These are phyloP conservation scores for Magallana nippona DNA, from an alignment of 2,888 invertebrate genomes.

Conservation along the genomic window DNA sequence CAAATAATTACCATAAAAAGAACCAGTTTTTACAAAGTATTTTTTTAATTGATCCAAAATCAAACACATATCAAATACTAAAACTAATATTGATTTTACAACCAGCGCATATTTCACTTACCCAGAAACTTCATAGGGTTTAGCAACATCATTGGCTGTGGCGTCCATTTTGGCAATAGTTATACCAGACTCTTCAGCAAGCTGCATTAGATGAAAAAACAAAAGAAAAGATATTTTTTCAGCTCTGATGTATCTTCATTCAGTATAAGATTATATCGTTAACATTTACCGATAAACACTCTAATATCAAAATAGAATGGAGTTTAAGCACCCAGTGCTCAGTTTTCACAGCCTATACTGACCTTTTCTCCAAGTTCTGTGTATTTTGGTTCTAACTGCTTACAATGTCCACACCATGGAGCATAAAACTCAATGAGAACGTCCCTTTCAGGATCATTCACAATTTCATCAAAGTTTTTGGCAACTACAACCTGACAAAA, in stretches of 20 bases:
- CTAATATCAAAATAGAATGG: too few relatives aligned
- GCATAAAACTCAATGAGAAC: slow-evolving; percentile 99
- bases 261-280: too few relatives aligned
- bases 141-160: slow-evolving; percentile 98
- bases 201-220: slow-evolving; percentile 80
- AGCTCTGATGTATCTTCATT: too few relatives aligned
- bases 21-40: neutral
- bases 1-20: neutral
- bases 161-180: slow-evolving; percentile 98
- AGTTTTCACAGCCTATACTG: slow-evolving; percentile 33
- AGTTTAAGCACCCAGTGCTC: neutral
- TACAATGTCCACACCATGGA: slow-evolving; percentile 98
- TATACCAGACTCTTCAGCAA: slow-evolving; percentile 89
- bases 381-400: slow-evolving; percentile 94
- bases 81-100: too few relatives aligned
- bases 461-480: slow-evolving; percentile 97
- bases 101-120: slow-evolving; percentile 64
- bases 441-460: slow-evolving; percentile 93
- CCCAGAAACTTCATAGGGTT: slow-evolving; percentile 93
- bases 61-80: too few relatives aligned
- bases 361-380: slow-evolving; percentile 90
- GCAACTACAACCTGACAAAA: slow-evolving; percentile 89
- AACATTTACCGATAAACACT: too few relatives aligned
- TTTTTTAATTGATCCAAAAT: too few relatives aligned
- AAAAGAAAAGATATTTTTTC: neutral